These are phyloP conservation scores for Drosophila algonquin DNA, from an alignment of 2,888 invertebrate genomes.

Conservation along the genomic window DNA sequence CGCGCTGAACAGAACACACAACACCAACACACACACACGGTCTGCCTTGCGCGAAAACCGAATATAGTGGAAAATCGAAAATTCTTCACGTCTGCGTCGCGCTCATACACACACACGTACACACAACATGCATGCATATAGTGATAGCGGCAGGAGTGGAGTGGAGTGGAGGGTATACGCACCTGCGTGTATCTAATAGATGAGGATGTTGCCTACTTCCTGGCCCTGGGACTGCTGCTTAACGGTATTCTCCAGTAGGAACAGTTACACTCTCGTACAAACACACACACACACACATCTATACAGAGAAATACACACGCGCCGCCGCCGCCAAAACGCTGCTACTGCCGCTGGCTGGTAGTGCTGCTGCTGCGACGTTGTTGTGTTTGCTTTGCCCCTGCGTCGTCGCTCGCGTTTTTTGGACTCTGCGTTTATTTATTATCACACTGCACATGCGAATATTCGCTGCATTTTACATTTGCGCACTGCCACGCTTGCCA, in stretches of 20 bases:
- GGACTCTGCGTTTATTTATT: constrained; percentile 56
- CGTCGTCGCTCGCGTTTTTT: constrained; percentile 58
- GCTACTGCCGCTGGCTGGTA: constrained; percentile 40
- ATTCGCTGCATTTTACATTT: constrained; percentile 71
- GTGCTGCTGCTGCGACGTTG: constrained; percentile 32
- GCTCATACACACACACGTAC: constrained; percentile 46
- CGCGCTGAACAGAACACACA: constrained; percentile 29
- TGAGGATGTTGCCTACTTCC: constrained; percentile 11
- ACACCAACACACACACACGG: constrained; percentile 19
- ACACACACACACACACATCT: constrained; percentile 18
- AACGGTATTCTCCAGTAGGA: neutral
- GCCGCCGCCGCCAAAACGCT: constrained; percentile 71
- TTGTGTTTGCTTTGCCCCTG: constrained; percentile 63
- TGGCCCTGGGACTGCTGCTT: constrained; percentile 9
- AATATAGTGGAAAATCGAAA: constrained; percentile 84
- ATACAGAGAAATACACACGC: constrained; percentile 66
- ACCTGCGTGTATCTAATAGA: constrained; percentile 21
- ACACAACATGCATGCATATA: constrained; percentile 9
- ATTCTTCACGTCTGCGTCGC: constrained; percentile 93
- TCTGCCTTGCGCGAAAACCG: constrained; percentile 87
- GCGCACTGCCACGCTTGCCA: constrained; percentile 59
- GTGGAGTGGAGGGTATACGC: neutral
- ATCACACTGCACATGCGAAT: constrained; percentile 66
- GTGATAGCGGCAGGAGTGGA: neutral
- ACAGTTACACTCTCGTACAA: constrained; percentile 15